A percentile compares a stretch with the other conserved stretches of the same genome.
These are phyloP conservation scores for Nymphalis urticae DNA, from an alignment of 2,888 invertebrate species.

Conservation along the genomic window DNA sequence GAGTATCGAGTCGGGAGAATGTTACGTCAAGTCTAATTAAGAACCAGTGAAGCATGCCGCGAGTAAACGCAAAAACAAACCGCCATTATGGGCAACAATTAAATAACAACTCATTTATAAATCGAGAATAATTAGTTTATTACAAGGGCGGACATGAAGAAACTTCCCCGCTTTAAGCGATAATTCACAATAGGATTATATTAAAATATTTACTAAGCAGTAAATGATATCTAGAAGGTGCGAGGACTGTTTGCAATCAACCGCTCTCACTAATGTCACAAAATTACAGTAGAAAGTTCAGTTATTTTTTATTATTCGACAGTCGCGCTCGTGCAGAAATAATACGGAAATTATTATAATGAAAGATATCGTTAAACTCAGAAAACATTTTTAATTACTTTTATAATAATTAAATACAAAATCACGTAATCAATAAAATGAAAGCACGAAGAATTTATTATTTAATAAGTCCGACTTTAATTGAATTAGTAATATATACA, in stretches of 20 bases:
- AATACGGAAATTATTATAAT: too few species aligned
- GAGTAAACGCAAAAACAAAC: conserved; percentile 43
- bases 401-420: too few species aligned
- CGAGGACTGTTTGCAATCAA: too few species aligned
- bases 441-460: neutral
- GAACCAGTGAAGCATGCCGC: conserved; percentile 40
- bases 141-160: conserved; percentile 2
- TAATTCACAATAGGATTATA: neutral
- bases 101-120: conserved; percentile 23
- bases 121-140: conserved; percentile 2
- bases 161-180: neutral
- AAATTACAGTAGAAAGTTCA: too few species aligned
- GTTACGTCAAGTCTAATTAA: conserved; percentile 43
- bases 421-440: too few species aligned
- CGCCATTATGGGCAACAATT: conserved; percentile 21
- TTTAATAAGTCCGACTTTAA: neutral
- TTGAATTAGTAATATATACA: neutral
- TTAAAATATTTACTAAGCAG: too few species aligned
- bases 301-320: too few species aligned
- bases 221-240: too few species aligned
- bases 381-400: too few species aligned
- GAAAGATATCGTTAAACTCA: too few species aligned
- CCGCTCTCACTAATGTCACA: too few species aligned
- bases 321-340: too few species aligned
- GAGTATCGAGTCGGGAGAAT: conserved; percentile 30